Evolutionary conservation across 2,888 invertebrate genomes (phyloP).

Genomic region (Drosophila kambysellisi): DNA sequence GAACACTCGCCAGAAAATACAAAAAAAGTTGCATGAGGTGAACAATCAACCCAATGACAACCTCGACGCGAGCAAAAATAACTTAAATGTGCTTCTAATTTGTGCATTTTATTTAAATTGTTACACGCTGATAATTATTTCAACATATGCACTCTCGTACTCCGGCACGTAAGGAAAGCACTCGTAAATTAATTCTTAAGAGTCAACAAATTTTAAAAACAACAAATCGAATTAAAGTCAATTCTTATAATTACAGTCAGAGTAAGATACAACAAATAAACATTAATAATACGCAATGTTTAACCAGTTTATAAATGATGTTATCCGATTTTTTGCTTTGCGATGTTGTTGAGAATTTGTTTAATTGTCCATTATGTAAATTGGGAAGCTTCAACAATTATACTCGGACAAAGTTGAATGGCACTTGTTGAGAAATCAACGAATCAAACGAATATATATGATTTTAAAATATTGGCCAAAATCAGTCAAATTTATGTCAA

Average conservation of each 20-base stretch:
- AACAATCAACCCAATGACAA: slow-evolving; percentile 37
- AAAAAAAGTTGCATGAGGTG: neutral
- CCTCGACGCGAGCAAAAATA: slow-evolving; percentile 25
- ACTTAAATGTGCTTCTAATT: neutral
- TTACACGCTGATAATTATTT: slow-evolving; percentile 3
- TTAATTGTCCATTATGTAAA: slow-evolving; percentile 48
- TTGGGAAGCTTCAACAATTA: slow-evolving; percentile 18
- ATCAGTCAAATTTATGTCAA: neutral
- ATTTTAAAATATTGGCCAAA: slow-evolving; percentile 1
- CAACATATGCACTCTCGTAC: neutral
- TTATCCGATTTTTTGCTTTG: slow-evolving; percentile 16
- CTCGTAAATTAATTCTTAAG: neutral
- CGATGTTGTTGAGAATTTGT: slow-evolving; percentile 4
- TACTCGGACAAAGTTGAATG: slow-evolving; percentile 46
- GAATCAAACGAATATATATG: neutral
- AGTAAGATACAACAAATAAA: slow-evolving; percentile 2
- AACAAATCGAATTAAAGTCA: slow-evolving; percentile 14
- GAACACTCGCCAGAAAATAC: slow-evolving; percentile 26
- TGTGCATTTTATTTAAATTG: slow-evolving; percentile 5
- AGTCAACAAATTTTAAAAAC: slow-evolving; percentile 16
- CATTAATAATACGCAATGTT: slow-evolving; percentile 3
- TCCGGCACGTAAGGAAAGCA: neutral
- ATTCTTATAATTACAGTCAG: slow-evolving; percentile 38
- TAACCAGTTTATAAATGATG: slow-evolving; percentile 48
- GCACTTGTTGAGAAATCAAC: slow-evolving; percentile 21